Evolutionary conservation across 2,888 invertebrate species (phyloP).

Genomic region (Amblyjoppa proteus): DNA sequence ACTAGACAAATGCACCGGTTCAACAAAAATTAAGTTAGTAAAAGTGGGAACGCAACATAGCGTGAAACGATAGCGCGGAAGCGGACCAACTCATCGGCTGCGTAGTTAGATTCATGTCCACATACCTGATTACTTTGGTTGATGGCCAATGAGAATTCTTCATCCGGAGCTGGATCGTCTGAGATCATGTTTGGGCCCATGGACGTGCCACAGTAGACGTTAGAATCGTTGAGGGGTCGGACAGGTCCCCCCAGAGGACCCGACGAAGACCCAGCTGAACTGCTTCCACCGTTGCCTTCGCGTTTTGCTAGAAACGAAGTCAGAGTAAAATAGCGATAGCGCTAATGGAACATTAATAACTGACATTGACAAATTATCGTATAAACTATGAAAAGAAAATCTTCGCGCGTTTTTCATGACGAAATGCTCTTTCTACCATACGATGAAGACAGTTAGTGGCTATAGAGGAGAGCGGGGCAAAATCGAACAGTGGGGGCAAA

Average conservation of each 20-base stretch:
- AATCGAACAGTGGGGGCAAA: too few relatives aligned
- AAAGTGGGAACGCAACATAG: too few relatives aligned
- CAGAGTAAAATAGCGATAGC: not conserved
- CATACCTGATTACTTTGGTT: slow-evolving; percentile 77
- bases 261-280: slow-evolving; percentile 70
- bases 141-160: slow-evolving; percentile 77
- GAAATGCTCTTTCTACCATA: too few relatives aligned
- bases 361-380: not conserved
- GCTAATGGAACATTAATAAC: not conserved
- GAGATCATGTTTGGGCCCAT: slow-evolving; percentile 78
- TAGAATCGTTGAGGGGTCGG: slow-evolving; percentile 70
- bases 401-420: too few relatives aligned
- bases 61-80: too few relatives aligned
- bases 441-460: too few relatives aligned
- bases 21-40: too few relatives aligned
- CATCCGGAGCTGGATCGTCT: slow-evolving; percentile 78
- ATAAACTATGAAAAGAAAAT: too few relatives aligned
- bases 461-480: too few relatives aligned
- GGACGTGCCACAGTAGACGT: slow-evolving; percentile 68
- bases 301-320: slow-evolving; percentile 75
- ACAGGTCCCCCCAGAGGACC: slow-evolving; percentile 63
- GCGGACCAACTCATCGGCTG: too few relatives aligned
- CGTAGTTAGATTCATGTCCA: not conserved
- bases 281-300: slow-evolving; percentile 74
- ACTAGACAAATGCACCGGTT: too few relatives aligned